These are phyloP conservation scores for Triplophysa siluroides DNA, from an alignment of 2,113 vertebrate genomes.

Conservation along the genomic window DNA sequence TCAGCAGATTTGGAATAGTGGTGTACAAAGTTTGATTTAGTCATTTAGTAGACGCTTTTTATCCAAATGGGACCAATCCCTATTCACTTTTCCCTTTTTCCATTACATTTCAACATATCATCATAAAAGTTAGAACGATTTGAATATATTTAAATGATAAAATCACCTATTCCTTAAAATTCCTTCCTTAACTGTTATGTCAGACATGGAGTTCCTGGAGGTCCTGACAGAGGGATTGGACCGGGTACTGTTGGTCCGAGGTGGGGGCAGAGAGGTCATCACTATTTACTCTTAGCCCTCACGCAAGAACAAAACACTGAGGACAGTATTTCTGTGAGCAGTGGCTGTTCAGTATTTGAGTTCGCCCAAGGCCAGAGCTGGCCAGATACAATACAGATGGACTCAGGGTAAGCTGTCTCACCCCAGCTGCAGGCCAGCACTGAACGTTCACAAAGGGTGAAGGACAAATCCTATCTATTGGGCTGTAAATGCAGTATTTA, in stretches of 20 bases:
- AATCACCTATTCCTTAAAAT: no score
- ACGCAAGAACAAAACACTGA: background rate
- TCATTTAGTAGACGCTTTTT: no score
- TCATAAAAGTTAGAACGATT: no score
- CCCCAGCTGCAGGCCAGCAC: slow-evolving; percentile 15
- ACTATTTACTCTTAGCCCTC: slow-evolving; percentile 91
- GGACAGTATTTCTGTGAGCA: background rate
- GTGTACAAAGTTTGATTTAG: no score
- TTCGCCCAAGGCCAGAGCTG: background rate
- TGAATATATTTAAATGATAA: no score
- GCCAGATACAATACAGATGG: background rate
- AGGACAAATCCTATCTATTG: slow-evolving; percentile 7
- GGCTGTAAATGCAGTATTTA: background rate
- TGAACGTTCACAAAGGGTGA: background rate
- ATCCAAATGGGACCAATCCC: no score
- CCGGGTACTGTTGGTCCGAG: slow-evolving; percentile 87
- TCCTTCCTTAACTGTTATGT: slow-evolving; percentile 69
- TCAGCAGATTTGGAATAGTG: background rate
- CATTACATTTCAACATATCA: background rate
- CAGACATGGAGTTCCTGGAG: slow-evolving; percentile 97
- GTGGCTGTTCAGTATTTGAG: background rate
- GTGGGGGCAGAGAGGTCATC: slow-evolving; percentile 93
- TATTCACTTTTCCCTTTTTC: no score
- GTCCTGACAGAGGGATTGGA: slow-evolving; percentile 90
- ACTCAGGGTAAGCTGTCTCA: background rate